Evolutionary conservation across 2,888 invertebrate species (phyloP).

Genomic region (Zhengitettix transpicula): DNA sequence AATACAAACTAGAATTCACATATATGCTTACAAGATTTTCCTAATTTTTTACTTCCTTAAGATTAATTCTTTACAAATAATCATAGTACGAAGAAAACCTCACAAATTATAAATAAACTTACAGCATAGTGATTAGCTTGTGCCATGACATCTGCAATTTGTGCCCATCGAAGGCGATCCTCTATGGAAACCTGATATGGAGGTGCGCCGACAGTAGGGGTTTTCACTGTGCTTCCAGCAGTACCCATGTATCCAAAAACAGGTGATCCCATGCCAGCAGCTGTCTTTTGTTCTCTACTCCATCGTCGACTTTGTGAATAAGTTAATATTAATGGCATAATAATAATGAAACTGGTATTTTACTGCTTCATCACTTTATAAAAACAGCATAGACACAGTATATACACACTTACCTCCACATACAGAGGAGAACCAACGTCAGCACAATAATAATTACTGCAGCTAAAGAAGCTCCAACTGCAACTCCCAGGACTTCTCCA

Average conservation of each 20-base stretch:
- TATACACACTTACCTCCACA: constrained; percentile 59
- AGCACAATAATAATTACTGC: constrained; percentile 77
- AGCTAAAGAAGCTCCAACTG: constrained; percentile 76
- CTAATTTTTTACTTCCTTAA: too few relatives aligned
- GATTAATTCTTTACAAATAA: too few relatives aligned
- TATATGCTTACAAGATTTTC: too few relatives aligned
- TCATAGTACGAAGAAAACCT: too few relatives aligned
- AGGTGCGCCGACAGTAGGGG: constrained; percentile 53
- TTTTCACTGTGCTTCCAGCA: constrained; percentile 50
- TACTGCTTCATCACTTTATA: too few relatives aligned
- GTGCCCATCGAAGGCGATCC: constrained; percentile 62
- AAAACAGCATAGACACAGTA: not conserved
- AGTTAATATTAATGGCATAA: not conserved
- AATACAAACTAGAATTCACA: not conserved
- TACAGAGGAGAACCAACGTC: constrained; percentile 69
- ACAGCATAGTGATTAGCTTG: constrained; percentile 74
- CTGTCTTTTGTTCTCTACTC: constrained; percentile 74
- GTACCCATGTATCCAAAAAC: constrained; percentile 74
- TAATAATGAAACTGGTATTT: too few relatives aligned
- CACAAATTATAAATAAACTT: constrained; percentile 22
- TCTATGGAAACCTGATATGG: constrained; percentile 66
- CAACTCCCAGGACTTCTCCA: constrained; percentile 80
- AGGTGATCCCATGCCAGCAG: constrained; percentile 48
- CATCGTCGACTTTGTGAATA: constrained; percentile 53
- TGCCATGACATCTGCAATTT: constrained; percentile 76